Evolutionary conservation across 2,113 vertebrate species (phyloP).

Genomic region (Thomomys bottae): DNA sequence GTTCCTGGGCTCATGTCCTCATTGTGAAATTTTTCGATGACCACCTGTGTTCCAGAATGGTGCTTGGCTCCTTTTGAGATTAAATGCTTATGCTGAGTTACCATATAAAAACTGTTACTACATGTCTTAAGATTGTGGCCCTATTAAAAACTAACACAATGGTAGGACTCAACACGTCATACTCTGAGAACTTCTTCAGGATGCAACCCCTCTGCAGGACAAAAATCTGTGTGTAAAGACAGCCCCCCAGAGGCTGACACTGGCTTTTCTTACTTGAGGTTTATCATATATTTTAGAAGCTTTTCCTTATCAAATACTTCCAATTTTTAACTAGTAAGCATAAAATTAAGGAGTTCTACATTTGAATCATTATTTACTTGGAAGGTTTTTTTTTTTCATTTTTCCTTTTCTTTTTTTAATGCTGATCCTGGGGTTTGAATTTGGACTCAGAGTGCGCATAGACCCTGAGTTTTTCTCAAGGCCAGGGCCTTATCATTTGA

Average conservation of each 20-base stretch:
- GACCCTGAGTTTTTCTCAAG: too few relatives aligned
- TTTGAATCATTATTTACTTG: not conserved
- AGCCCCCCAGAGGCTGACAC: rapidly evolving
- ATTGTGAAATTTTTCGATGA: not conserved
- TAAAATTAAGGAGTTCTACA: not conserved
- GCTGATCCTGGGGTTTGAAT: too few relatives aligned
- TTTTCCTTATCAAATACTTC: not conserved
- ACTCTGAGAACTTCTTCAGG: not conserved
- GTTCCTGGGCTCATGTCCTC: not conserved
- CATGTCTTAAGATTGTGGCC: not conserved
- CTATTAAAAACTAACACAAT: not conserved
- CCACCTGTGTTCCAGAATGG: not conserved
- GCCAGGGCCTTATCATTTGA: too few relatives aligned
- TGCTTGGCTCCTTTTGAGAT: not conserved
- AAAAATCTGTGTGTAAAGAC: not conserved
- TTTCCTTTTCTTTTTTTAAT: too few relatives aligned
- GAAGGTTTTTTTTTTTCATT: too few relatives aligned
- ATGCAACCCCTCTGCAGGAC: not conserved
- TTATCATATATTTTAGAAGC: not conserved
- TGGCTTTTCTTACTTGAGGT: not conserved
- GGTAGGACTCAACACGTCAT: not conserved
- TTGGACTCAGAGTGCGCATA: too few relatives aligned
- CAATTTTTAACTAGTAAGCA: not conserved
- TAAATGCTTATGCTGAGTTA: conserved; percentile 3
- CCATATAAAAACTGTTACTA: not conserved